Evolutionary conservation across 2,113 vertebrate species (phyloP).

Genomic region (Pycnonotus jocosus): DNA sequence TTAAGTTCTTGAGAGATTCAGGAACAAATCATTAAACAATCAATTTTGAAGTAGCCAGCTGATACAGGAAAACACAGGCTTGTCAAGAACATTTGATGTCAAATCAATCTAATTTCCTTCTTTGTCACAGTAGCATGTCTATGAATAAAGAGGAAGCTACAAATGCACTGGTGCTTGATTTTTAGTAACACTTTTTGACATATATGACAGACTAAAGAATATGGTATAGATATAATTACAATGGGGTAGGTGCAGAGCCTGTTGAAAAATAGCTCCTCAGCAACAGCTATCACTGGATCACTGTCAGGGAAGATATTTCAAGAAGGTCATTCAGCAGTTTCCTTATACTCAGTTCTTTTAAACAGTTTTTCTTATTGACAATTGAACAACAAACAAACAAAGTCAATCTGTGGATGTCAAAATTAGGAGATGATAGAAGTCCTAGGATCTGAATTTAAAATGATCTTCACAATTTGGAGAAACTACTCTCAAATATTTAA

Average conservation of each 20-base stretch:
- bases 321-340: neutral
- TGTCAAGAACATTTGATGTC: neutral
- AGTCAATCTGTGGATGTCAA: neutral
- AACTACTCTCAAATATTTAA: neutral
- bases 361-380: neutral
- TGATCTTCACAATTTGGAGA: neutral
- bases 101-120: constrained; percentile 24
- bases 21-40: constrained; percentile 28
- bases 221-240: neutral
- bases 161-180: constrained; percentile 11
- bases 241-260: neutral
- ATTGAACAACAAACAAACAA: neutral
- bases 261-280: neutral
- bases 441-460: neutral
- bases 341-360: neutral
- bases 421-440: neutral
- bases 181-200: neutral
- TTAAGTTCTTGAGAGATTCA: constrained; percentile 16
- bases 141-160: constrained; percentile 7
- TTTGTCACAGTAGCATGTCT: neutral
- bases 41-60: constrained; percentile 14
- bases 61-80: neutral
- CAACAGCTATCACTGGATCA: neutral
- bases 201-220: constrained; percentile 20
- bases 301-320: neutral